Percentiles rank a stretch among this genome's conserved stretches.
Conservation (phyloP, 2,113 vertebrate species). For the Anoplopoma fimbria region DNA sequence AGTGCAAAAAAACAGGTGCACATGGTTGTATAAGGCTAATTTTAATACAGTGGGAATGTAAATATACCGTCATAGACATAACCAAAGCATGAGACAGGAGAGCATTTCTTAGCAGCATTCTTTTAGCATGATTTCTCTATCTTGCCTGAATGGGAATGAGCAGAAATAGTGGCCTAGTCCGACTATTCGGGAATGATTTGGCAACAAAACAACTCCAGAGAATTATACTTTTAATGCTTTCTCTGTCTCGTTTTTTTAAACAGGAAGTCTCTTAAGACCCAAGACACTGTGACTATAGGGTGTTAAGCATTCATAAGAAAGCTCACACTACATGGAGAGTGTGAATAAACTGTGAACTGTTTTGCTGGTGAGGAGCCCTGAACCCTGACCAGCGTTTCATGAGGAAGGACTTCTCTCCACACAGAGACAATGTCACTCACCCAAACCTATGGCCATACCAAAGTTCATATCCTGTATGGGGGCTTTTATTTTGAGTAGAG, state of each 20-base stretch:
- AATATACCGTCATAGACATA: neutral
- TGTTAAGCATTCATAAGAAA: constrained; percentile 66
- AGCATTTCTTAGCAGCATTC: constrained; percentile 72
- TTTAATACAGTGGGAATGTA: constrained; percentile 32
- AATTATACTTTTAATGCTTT: constrained; percentile 69
- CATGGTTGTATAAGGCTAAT: constrained; percentile 1
- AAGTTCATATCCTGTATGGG: constrained; percentile 15
- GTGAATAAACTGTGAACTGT: constrained; percentile 76
- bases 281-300: constrained; percentile 74
- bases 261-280: constrained; percentile 83
- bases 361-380: constrained; percentile 74
- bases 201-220: constrained; percentile 10
- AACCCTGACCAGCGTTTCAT: constrained; percentile 72
- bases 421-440: constrained; percentile 68
- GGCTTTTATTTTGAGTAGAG: neutral
- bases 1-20: constrained; percentile 73
- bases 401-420: constrained; percentile 69
- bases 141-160: constrained; percentile 64
- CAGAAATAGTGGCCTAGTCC: constrained; percentile 1
- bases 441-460: constrained; percentile 41
- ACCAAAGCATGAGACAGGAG: constrained; percentile 51
- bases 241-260: constrained; percentile 78
- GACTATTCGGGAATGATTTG: constrained; percentile 31
- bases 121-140: constrained; percentile 60
- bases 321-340: constrained; percentile 55